These are phyloP conservation scores for Poeciliopsis infans DNA, from an alignment of 2,797 vertebrate genomes.

Conservation along the genomic window DNA sequence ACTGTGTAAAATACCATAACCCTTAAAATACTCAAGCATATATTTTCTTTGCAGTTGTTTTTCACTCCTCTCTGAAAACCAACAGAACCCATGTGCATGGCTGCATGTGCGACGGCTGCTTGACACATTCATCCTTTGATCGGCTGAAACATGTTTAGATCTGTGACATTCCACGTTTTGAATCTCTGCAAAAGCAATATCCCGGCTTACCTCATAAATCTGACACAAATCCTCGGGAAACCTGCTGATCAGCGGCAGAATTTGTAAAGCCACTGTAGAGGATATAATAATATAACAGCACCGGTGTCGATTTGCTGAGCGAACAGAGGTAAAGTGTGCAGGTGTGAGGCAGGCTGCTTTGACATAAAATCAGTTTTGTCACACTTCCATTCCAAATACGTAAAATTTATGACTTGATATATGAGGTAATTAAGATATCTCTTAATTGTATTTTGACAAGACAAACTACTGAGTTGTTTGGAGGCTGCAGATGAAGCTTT, in stretches of 20 bases:
- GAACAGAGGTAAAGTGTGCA: background rate
- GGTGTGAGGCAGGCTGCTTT: background rate
- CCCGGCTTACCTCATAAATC: background rate
- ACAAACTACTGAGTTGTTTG: background rate
- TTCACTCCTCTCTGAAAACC: background rate
- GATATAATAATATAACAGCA: background rate
- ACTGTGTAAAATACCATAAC: background rate
- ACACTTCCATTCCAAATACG: background rate
- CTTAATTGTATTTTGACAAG: background rate
- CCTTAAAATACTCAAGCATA: too few species aligned
- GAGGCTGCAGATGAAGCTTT: background rate
- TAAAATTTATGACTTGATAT: background rate
- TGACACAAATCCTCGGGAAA: background rate
- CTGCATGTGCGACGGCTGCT: background rate
- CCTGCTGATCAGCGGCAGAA: background rate
- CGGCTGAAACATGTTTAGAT: background rate
- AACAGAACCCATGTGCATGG: background rate
- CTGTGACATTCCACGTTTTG: background rate
- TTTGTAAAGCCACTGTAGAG: background rate
- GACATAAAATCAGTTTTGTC: background rate
- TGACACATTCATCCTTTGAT: slow-evolving; percentile 1
- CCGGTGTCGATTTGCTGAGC: background rate
- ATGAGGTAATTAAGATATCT: background rate
- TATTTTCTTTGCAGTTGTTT: background rate
- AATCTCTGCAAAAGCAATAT: background rate